Evolutionary conservation across 2,888 invertebrate genomes (phyloP), one percentile per base, ranked within the genome.

Genomic region (Neoscelio sp.): DNA sequence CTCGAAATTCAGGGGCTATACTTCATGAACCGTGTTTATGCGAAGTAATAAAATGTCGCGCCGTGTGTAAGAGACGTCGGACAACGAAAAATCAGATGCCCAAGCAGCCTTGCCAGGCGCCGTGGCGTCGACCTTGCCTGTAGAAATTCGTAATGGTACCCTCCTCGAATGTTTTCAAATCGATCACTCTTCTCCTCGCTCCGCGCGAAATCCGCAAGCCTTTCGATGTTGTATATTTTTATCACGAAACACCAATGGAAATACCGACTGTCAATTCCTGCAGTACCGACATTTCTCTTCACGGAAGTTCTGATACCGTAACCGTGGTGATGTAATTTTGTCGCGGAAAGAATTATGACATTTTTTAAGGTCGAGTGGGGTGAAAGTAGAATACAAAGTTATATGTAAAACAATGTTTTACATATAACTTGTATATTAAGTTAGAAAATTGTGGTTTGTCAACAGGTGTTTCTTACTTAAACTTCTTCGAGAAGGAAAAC

Each of bases 121-220:
- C 88, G 85, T 84, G 85, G 85, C 87, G 88, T 87, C 86, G 87
- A 83, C 89, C 89, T 89, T 89, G 87, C 60, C 56, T 78, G 20
- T 20, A 78, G 78, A 84, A 82, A 85, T 81, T 83, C 84, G 73
- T 80, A 80, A 70, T 71, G 77, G 82, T 84, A 86, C 86, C 82
- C 79, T 84, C 82, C 84, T 42, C 65, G 20, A 56, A 46, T 48
- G 28, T 17, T 23, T n/a, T 65, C 60, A 26, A 40, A 58, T 50
- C 62, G 60, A 65, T 71, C 50, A 60, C 40, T 58, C 48, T 28
- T 58, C 48, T 65, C 60, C 58, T 46, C 26, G 1, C 10, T 46
- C 12, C 12, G 44, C n/a, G 6, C 2, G 10, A 20, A 44, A 44
- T 23, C 6, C 23, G 23, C 23, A 23, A n/a, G n/a, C n/a, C n/a